Conservation (phyloP, 2,888 invertebrate genomes). For the Bombyx huttoni region DNA sequence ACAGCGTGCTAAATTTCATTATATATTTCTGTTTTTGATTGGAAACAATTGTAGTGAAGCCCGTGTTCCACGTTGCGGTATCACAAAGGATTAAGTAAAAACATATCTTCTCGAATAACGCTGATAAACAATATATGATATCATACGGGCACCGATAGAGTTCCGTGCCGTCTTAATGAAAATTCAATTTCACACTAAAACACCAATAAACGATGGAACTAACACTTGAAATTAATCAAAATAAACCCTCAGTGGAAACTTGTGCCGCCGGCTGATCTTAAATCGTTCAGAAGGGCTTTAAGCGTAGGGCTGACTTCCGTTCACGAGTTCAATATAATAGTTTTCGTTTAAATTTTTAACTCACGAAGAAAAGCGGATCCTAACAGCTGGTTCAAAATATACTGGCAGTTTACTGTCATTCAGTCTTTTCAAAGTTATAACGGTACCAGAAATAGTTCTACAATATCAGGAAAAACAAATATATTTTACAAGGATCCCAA, state of each 20-base stretch:
- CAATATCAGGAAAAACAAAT: too few relatives aligned
- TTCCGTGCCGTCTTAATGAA: background rate
- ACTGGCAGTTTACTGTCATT: too few relatives aligned
- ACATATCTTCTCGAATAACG: too few relatives aligned
- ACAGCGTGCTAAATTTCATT: too few relatives aligned
- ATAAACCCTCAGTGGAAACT: constrained; percentile 44
- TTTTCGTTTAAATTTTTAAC: background rate
- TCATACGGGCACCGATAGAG: background rate
- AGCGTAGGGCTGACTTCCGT: background rate
- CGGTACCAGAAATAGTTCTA: too few relatives aligned
- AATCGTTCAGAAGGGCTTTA: constrained; percentile 41
- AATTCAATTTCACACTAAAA: constrained; percentile 11
- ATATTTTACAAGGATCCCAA: too few relatives aligned
- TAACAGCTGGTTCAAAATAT: background rate
- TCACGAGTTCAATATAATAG: background rate
- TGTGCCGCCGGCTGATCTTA: constrained; percentile 55
- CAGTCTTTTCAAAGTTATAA: too few relatives aligned
- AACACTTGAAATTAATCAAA: constrained; percentile 51
- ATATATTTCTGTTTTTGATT: too few relatives aligned
- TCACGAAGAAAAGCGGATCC: background rate
- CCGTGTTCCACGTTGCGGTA: too few relatives aligned
- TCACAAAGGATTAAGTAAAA: too few relatives aligned
- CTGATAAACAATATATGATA: background rate
- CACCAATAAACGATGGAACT: constrained; percentile 19
- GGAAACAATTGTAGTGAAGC: too few relatives aligned